Evolutionary conservation across 1,140 invertebrate species (phyloP), one percentile per base, ranked within the genome.

Genomic region (Samia ricini): DNA sequence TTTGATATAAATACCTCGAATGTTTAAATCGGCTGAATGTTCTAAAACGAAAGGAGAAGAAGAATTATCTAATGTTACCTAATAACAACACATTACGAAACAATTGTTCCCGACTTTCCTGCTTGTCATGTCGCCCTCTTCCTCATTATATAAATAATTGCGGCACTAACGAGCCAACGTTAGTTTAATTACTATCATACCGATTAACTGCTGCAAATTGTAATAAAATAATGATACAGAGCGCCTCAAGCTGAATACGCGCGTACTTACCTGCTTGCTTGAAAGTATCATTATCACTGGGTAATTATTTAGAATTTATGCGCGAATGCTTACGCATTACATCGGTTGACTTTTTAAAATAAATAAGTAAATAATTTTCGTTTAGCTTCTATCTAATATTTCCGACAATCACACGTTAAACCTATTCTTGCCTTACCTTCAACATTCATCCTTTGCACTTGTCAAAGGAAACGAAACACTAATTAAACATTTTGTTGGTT

Each of bases 71-170:
- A 42, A 15, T 24, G 1, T 24, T 6, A n/a, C 20, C 4, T 24
- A 18, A n/a, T 55, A 55, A 24, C 24, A 22, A 24, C 22, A 5
- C n/a, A 24, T 3, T 55, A 22, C 24, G 61, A 62, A 66, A 63
- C 66, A 61, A 66, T 74, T 74, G 64, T 71, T 74, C 61, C 68
- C 51, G 52, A 23, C 52, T 55, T 55, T 55, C 22, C 52, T 55
- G 59, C 68, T 61, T 65, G 68, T 63, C 66, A 74, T 71, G 68
- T 72, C 33, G 63, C 42, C 61, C 54, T 62, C 63, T 51, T 60
- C 56, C 60, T 68, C 70, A 74, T 73, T 73, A 72, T 56, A 60
- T 36, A 49, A 61, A 63, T 72, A 69, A 70, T 71, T 74, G 66
- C 69, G 58, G 61, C 67, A 60, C 29, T 68, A 61, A 68, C 63